Evolutionary conservation across 2,888 invertebrate genomes (phyloP).

Genomic region (Tetragonisca angustula): DNA sequence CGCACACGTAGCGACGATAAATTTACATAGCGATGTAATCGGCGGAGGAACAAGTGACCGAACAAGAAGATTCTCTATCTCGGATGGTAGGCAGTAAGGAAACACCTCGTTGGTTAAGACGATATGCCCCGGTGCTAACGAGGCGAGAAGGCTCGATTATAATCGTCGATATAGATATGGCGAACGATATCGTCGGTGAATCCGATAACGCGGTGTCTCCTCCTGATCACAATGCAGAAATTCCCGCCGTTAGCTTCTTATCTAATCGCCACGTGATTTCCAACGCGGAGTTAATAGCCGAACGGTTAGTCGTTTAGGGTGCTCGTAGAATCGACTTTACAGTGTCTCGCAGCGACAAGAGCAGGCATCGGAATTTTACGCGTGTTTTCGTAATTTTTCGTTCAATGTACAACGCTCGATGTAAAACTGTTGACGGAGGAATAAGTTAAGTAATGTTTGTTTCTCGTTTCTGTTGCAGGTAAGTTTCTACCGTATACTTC

Average conservation of each 20-base stretch:
- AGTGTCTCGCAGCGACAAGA: neutral
- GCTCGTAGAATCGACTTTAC: neutral
- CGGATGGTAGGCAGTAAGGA: slow-evolving; percentile 80
- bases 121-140: slow-evolving; percentile 74
- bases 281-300: neutral
- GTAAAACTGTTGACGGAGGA: neutral
- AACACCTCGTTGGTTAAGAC: slow-evolving; percentile 86
- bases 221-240: neutral
- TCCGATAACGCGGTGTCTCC: slow-evolving; percentile 55
- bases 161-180: slow-evolving; percentile 72
- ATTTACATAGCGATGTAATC: slow-evolving; percentile 82
- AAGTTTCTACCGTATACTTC: slow-evolving; percentile 10
- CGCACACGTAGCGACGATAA: slow-evolving; percentile 77
- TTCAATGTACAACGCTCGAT: no score
- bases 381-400: no score
- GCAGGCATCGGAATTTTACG: neutral
- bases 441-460: neutral
- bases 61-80: slow-evolving; percentile 80
- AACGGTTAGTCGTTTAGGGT: neutral
- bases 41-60: slow-evolving; percentile 79
- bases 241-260: slow-evolving; percentile 2
- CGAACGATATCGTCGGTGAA: slow-evolving; percentile 56
- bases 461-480: slow-evolving; percentile 51
- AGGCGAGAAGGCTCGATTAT: slow-evolving; percentile 68
- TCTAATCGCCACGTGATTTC: neutral